These are phyloP conservation scores for Eilema caniola DNA, from an alignment of 2,888 invertebrate species.

Conservation along the genomic window DNA sequence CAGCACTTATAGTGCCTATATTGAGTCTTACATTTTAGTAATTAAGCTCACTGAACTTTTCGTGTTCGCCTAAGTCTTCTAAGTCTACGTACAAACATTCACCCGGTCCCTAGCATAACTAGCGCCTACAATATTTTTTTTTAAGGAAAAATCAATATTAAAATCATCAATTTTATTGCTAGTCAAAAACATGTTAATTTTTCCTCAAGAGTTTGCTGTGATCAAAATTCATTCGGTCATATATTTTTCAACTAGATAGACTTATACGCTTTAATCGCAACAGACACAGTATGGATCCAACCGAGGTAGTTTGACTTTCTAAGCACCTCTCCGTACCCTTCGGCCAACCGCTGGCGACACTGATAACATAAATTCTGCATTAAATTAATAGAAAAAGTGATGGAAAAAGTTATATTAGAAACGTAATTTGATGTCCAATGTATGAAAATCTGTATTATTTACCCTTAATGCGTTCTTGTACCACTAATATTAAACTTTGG, in stretches of 20 bases:
- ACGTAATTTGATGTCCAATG: not conserved
- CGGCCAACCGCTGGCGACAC: slow-evolving; percentile 23
- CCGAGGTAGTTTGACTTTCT: slow-evolving; percentile 23
- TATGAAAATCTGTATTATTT: not conserved
- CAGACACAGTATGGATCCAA: not conserved
- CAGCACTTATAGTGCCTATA: too few relatives aligned
- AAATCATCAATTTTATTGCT: not conserved
- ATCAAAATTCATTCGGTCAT: slow-evolving; percentile 2
- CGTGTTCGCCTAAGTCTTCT: too few relatives aligned
- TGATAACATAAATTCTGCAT: not conserved
- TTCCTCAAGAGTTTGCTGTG: not conserved
- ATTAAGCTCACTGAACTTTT: not conserved
- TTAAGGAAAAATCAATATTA: not conserved
- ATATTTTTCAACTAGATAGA: not conserved
- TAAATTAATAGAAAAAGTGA: slow-evolving; percentile 11
- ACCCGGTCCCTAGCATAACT: too few relatives aligned
- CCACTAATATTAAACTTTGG: too few relatives aligned
- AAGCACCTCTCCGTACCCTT: slow-evolving; percentile 30
- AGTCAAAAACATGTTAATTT: not conserved
- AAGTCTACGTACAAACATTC: too few relatives aligned
- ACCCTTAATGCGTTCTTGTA: too few relatives aligned
- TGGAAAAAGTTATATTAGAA: slow-evolving; percentile 14
- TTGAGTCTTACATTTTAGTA: too few relatives aligned
- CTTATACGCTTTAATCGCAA: not conserved
- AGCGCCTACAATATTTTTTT: too few relatives aligned